Evolutionary conservation across 2,797 vertebrate genomes (phyloP), one percentile per base, ranked within the genome.

Genomic region (Vultur gryphus): DNA sequence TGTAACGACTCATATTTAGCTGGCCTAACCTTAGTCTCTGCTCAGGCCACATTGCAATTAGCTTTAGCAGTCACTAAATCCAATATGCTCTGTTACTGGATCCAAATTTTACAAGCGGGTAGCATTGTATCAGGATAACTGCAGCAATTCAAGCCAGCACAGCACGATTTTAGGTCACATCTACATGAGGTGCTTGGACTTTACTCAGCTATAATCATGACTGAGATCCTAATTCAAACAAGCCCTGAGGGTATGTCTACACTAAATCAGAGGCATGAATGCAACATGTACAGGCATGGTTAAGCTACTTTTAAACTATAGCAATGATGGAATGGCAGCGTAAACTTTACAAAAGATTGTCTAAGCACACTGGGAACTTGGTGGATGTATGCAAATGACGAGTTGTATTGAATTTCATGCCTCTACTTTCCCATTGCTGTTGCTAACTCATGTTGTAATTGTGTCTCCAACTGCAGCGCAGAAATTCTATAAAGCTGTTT

Each of bases 201-300:
- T 96, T 71, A 66, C 84, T 87, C 93, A 26, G 84, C 84, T 95
- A 72, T 21, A 87, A 69, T 75, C 78, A 2, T 7, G 71, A 43
- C 84, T 91, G 95, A 86, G 84, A 96, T 96, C 92, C 89, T 58
- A 84, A 81, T 16, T 71, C 93, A 96, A 95, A 94, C 93, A 92
- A 91, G 81, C 86, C 95, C 89, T 43, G 48, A 76, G 82, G 96
- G 51, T 29, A 94, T 58, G 92, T 91, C 94, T 92, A 6, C 89
- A 88, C 69, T 48, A 43, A 23, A 75, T 57, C 33, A 64, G 75
- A 81, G 75, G 84, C 72, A 43, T 0, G 29, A 62, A 80, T 37
- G 87, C 5, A 31, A 58, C 95, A 2, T 46, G 94, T 48, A 18
- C 15, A 11, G 72, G 87, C 93, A 57, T 61, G 91, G 87, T 37